Evolutionary conservation across 2,797 vertebrate species (phyloP).

Genomic region (Australoheros facetus): DNA sequence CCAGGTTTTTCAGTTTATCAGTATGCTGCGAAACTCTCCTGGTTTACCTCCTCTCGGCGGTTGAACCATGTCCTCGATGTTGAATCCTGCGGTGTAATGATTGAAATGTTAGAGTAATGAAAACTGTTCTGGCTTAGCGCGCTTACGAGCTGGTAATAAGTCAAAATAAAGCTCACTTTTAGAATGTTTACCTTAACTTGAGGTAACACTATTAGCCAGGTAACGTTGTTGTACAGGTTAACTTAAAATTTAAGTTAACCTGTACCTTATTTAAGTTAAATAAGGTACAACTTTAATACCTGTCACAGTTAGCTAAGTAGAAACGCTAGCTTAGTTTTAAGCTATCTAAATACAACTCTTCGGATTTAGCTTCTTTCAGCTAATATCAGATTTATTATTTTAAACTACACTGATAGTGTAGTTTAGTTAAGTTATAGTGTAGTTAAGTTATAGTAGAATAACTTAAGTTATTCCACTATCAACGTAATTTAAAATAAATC

Average conservation of each 20-base stretch:
- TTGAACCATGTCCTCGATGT: constrained; percentile 16
- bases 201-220: background rate
- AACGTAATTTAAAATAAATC: no score
- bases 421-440: no score
- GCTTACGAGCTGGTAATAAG: background rate
- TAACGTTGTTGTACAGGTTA: no score
- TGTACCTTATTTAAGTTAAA: no score
- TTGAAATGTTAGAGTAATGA: background rate
- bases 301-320: background rate
- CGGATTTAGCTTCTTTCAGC: background rate
- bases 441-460: no score
- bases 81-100: constrained; percentile 31
- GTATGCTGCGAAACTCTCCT: background rate
- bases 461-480: background rate
- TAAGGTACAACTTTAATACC: no score
- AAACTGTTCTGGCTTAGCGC: background rate
- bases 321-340: background rate
- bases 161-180: background rate
- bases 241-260: no score
- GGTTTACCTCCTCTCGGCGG: constrained; percentile 27
- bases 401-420: no score
- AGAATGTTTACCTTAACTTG: background rate
- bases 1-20: background rate
- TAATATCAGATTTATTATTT: background rate
- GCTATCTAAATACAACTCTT: background rate